A percentile compares a stretch with the other conserved stretches of the same genome.
phyloP scores from a whole-genome alignment of 2,113 vertebrate genomes.

The Podocnemis expansa region DNA sequence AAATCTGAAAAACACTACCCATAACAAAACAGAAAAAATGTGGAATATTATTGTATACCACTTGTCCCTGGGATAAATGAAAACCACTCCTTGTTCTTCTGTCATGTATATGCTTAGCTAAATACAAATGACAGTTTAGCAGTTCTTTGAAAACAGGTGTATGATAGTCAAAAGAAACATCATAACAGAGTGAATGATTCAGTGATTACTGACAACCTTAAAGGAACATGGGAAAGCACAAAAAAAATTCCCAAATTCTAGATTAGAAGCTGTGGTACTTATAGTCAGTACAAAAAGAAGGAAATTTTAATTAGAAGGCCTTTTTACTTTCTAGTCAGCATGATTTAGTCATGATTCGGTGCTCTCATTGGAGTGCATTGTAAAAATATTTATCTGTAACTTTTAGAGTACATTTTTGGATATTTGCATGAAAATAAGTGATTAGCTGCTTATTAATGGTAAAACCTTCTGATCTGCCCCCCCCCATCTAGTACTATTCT shows the following conservation, averaged over 20 bases:
- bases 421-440: not conserved
- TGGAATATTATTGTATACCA: not conserved
- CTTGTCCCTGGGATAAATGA: not conserved
- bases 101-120: not conserved
- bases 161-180: not conserved
- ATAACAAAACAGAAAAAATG: not conserved
- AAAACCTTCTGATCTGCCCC: not conserved
- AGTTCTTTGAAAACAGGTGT: not conserved
- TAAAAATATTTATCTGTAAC: not conserved
- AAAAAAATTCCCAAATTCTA: not conserved
- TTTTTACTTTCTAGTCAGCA: not conserved
- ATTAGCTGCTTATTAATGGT: not conserved
- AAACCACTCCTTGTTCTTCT: not conserved
- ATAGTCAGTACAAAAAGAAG: not conserved
- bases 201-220: not conserved
- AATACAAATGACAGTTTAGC: not conserved
- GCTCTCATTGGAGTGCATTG: not conserved
- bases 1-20: not conserved
- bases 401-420: not conserved
- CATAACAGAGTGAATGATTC: not conserved
- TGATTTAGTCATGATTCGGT: not conserved
- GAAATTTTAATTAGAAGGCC: not conserved
- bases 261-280: not conserved
- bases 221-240: not conserved
- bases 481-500: too few relatives aligned